Conservation (phyloP, 2,888 invertebrate species). For the Priapulus caudatus region DNA sequence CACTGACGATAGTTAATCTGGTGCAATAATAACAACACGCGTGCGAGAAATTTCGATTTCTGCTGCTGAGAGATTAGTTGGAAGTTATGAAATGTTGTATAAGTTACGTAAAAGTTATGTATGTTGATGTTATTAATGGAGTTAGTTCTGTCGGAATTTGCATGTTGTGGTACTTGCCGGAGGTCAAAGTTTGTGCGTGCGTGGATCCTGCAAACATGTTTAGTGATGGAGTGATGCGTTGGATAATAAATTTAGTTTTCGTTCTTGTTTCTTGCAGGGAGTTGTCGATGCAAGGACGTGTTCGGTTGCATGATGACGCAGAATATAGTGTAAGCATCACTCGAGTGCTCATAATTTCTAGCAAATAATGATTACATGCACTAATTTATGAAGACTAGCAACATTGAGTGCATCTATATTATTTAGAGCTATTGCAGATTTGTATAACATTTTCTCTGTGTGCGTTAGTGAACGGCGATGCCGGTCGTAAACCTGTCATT, state of each 20-base stretch:
- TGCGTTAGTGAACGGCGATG: no score
- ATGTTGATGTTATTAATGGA: no score
- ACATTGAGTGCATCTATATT: slow-evolving; percentile 72
- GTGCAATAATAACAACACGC: no score
- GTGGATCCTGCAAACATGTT: no score
- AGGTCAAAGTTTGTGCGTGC: no score
- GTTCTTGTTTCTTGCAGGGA: slow-evolving; percentile 22
- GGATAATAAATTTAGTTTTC: slow-evolving; percentile 6
- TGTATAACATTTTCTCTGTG: no score
- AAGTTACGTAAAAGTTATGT: neutral
- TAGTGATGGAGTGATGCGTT: no score
- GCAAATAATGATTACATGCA: neutral
- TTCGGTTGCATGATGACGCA: slow-evolving; percentile 39
- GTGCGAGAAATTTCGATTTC: slow-evolving; percentile 14
- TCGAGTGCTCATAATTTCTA: slow-evolving; percentile 6
- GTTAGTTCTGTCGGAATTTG: no score
- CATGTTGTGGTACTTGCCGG: no score
- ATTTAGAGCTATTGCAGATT: no score
- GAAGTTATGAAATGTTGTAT: neutral
- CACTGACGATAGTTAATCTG: no score
- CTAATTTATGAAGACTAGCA: slow-evolving; percentile 19
- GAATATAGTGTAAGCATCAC: slow-evolving; percentile 37
- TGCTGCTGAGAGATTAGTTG: slow-evolving; percentile 5
- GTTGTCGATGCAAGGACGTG: slow-evolving; percentile 37
- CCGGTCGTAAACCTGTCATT: no score